Percentiles rank a stretch among this genome's conserved stretches.
Conservation (phyloP, 2,113 vertebrate species). For the Sceloporus undulatus region DNA sequence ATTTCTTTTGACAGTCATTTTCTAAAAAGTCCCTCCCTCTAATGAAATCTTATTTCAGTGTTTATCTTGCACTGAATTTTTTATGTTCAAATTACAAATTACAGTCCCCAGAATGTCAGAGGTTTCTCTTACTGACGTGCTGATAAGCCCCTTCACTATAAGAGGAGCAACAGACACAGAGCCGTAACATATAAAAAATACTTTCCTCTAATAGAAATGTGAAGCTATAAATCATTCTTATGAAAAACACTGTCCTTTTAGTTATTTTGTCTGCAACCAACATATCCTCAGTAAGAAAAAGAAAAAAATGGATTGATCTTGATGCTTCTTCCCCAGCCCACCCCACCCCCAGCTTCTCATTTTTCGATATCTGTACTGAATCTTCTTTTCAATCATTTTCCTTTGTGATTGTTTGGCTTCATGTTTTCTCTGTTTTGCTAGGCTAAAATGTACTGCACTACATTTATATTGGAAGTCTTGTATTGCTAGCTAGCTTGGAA, state of each 20-base stretch:
- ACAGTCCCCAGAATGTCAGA: slow-evolving; percentile 41
- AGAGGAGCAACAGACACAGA: slow-evolving; percentile 52
- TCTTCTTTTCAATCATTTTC: slow-evolving; percentile 72
- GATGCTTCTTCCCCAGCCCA: slow-evolving; percentile 34
- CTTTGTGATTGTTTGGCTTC: slow-evolving; percentile 73
- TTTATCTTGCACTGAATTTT: slow-evolving; percentile 60
- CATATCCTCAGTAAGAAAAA: slow-evolving; percentile 58
- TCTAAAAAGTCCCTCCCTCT: slow-evolving; percentile 25
- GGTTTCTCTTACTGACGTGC: slow-evolving; percentile 63
- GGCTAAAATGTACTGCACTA: slow-evolving; percentile 63
- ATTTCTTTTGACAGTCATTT: slow-evolving; percentile 23
- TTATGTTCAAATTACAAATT: slow-evolving; percentile 64
- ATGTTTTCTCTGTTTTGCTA: slow-evolving; percentile 66
- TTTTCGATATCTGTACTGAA: slow-evolving; percentile 63
- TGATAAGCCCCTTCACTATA: slow-evolving; percentile 59
- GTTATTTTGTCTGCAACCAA: slow-evolving; percentile 73
- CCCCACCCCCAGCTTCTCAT: slow-evolving; percentile 34
- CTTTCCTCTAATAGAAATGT: slow-evolving; percentile 57
- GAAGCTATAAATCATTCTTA: slow-evolving; percentile 68
- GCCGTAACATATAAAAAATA: slow-evolving; percentile 55
- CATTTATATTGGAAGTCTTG: slow-evolving; percentile 59
- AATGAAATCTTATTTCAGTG: slow-evolving; percentile 54
- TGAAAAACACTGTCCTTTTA: slow-evolving; percentile 60
- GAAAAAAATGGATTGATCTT: slow-evolving; percentile 59
- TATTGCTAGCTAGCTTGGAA: slow-evolving; percentile 53